phyloP scores from a whole-genome alignment of 2,888 invertebrate genomes.

The Temnothorax rugatulus region DNA sequence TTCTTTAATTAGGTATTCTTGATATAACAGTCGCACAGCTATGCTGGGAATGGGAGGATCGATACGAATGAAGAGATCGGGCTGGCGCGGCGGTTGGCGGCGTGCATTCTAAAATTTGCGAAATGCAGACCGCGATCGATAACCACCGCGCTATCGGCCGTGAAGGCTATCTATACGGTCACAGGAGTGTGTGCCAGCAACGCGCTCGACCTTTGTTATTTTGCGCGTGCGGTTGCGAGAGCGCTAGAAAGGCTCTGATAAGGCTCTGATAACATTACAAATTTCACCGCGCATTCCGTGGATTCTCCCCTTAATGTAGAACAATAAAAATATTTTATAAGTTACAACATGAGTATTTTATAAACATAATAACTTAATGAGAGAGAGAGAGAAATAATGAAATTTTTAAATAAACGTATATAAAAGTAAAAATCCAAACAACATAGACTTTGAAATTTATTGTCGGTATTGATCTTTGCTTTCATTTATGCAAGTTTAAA shows the following conservation, averaged over 20 bases:
- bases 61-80: slow-evolving; percentile 6
- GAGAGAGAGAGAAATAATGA: neutral
- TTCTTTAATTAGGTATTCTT: slow-evolving; percentile 44
- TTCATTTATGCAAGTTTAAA: neutral
- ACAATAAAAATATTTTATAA: neutral
- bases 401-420: neutral
- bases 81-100: neutral
- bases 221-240: slow-evolving; percentile 18
- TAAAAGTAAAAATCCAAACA: neutral
- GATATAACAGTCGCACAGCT: slow-evolving; percentile 40
- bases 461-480: neutral
- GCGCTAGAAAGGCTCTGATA: slow-evolving; percentile 21
- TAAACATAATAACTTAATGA: neutral
- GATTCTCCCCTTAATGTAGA: neutral
- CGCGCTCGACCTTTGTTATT: slow-evolving; percentile 47
- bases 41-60: slow-evolving; percentile 13
- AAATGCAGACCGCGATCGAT: slow-evolving; percentile 29
- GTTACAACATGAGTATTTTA: neutral
- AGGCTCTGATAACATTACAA: slow-evolving; percentile 5
- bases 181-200: slow-evolving; percentile 67
- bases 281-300: neutral
- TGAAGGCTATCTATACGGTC: slow-evolving; percentile 69
- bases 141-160: slow-evolving; percentile 62
- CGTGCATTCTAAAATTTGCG: slow-evolving; percentile 38
- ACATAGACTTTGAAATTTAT: neutral